Conservation (phyloP, 2,113 vertebrate genomes). For the Calidris pugnax region DNA sequence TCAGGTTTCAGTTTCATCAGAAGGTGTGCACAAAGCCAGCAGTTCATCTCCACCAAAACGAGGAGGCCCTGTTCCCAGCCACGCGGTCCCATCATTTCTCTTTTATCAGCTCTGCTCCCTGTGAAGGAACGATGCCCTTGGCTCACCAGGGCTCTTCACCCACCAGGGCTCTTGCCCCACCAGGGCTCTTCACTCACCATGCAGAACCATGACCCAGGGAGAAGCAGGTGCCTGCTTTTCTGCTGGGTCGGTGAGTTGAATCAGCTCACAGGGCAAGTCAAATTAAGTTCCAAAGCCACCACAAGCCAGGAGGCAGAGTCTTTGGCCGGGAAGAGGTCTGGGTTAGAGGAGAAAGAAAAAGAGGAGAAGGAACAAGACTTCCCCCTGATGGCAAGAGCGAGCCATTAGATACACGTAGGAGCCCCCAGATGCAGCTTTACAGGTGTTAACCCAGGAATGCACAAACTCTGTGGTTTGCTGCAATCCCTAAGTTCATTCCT, state of each 20-base stretch:
- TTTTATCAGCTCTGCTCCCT: neutral
- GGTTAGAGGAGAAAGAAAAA: neutral
- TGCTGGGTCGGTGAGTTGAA: neutral
- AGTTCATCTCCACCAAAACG: neutral
- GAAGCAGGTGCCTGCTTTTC: neutral
- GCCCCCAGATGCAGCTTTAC: neutral
- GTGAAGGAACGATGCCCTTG: neutral
- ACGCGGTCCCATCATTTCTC: neutral
- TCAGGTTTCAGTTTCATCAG: neutral
- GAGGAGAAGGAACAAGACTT: constrained; percentile 48
- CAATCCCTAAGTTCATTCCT: neutral
- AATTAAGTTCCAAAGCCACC: neutral
- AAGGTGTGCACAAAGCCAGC: neutral
- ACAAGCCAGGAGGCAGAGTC: neutral
- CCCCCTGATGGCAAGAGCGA: constrained; percentile 32
- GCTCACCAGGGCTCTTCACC: neutral
- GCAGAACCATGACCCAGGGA: neutral
- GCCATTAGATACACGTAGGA: neutral
- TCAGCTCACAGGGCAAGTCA: neutral
- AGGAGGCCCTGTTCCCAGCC: neutral
- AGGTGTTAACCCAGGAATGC: fast-evolving
- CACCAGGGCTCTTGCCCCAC: neutral
- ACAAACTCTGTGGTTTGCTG: neutral
- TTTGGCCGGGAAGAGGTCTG: neutral
- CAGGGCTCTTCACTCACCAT: neutral